These are phyloP conservation scores for Characodon lateralis DNA, from an alignment of 2,797 vertebrate species.

Conservation along the genomic window DNA sequence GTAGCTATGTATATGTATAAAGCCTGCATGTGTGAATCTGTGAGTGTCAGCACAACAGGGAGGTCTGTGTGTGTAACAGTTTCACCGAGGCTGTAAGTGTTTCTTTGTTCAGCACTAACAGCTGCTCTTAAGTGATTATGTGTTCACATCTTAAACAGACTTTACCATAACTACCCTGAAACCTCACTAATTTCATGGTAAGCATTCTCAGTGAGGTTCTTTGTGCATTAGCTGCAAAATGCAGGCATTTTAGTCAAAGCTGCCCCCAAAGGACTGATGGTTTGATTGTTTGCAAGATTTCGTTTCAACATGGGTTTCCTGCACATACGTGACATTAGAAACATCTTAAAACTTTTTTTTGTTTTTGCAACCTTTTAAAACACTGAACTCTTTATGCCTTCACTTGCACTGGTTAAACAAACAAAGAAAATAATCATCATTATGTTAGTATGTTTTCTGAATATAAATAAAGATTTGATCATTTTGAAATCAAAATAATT, in stretches of 20 bases:
- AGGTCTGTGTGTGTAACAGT: conserved; percentile 51
- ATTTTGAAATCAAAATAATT: not conserved
- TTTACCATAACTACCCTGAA: conserved; percentile 52
- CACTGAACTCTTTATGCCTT: conserved; percentile 21
- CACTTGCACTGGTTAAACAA: conserved; percentile 6
- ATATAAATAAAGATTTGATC: not conserved
- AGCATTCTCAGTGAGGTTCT: conserved; percentile 31
- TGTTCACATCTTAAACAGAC: conserved; percentile 68
- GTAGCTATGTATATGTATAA: conserved; percentile 12
- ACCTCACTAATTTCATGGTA: conserved; percentile 31
- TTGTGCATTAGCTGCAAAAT: conserved; percentile 30
- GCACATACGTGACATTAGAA: conserved; percentile 19
- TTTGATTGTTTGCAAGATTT: conserved; percentile 53
- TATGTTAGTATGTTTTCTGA: not conserved
- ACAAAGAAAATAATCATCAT: not conserved
- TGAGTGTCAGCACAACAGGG: conserved; percentile 20
- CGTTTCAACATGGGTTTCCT: conserved; percentile 47
- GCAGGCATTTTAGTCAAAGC: conserved; percentile 40
- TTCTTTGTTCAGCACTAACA: conserved; percentile 73
- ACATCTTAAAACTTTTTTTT: conserved; percentile 40
- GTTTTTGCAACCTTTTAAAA: conserved; percentile 39
- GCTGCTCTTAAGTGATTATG: conserved; percentile 70
- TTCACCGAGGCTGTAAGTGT: conserved; percentile 59
- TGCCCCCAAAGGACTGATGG: conserved; percentile 27
- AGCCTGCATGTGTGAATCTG: conserved; percentile 18